Evolutionary conservation across 2,113 vertebrate genomes (phyloP), one percentile per base, ranked within the genome.

Genomic region (Cyprinodon brontotheroides): DNA sequence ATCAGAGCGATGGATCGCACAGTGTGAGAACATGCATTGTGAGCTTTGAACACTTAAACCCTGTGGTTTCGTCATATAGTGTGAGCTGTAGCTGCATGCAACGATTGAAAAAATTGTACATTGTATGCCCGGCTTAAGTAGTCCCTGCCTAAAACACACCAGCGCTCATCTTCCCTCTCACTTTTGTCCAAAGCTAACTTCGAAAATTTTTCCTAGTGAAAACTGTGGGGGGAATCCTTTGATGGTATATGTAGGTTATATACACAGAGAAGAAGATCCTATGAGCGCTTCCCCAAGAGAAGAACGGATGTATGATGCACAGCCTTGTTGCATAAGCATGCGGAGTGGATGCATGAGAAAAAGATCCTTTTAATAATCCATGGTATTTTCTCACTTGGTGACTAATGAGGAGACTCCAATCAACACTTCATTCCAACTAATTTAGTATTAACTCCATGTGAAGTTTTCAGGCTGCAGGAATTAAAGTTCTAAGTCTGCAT

Each of bases 201-300:
- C 82, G 61, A 36, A 65, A 79, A 87, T 91, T 83, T 88, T 86
- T 89, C 89, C 64, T 69, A 45, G 78, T 73, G 22, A 80, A 74
- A 81, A 82, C 68, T 81, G n/a, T 11, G 83, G 86, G 86, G 84
- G 84, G 88, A 73, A 86, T 61, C 72, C 86, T 89, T 92, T 93
- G 91, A 93, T 90, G 84, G 80, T 73, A 91, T 92, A 94, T 92
- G 87, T 94, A 91, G 92, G 93, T 92, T 94, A 94, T 93, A 93
- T 85, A 94, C 90, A 91, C 89, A 75, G 83, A 93, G 85, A 90
- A 90, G n/a, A 83, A 74, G 79, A 89, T 90, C 90, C 90, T 91
- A 90, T 93, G 93, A 91, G 86, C 62, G 75, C 88, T 86, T 73
- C 77, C 89, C 87, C 90, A 80, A 11, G 80, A 91, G 91, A 89